Evolutionary conservation across 2,113 vertebrate genomes (phyloP).

Genomic region (Aix galericulata): DNA sequence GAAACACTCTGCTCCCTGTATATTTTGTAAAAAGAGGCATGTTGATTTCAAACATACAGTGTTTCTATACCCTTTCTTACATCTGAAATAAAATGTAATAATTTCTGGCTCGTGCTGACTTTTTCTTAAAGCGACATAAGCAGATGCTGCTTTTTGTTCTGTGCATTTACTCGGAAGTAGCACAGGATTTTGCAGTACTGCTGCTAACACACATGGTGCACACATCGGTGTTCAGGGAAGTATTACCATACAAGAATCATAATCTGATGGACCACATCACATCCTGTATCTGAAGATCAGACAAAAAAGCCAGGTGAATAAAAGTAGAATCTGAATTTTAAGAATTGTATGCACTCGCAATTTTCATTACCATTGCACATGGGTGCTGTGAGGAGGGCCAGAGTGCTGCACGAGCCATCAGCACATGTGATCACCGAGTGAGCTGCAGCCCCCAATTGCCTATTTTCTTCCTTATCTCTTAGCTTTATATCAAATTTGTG

Average conservation of each 20-base stretch:
- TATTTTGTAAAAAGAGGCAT: background rate
- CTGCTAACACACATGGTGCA: background rate
- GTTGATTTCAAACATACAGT: background rate
- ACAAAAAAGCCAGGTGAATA: background rate
- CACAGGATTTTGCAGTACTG: background rate
- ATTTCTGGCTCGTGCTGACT: background rate
- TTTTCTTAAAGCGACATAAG: background rate
- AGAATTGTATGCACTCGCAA: background rate
- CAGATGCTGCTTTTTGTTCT: background rate
- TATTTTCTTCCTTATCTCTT: background rate
- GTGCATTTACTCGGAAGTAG: background rate
- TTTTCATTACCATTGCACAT: background rate
- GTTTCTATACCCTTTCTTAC: background rate
- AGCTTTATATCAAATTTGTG: background rate
- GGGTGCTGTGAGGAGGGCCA: background rate
- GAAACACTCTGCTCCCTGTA: background rate
- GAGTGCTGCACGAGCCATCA: background rate
- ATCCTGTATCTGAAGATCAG: background rate
- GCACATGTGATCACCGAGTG: background rate
- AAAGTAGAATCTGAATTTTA: background rate
- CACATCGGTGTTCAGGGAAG: background rate
- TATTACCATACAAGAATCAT: background rate
- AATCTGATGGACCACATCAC: background rate
- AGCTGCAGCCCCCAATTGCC: background rate
- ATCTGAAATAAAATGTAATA: background rate